A percentile compares a stretch with the other conserved stretches of the same genome.
phyloP scores from a whole-genome alignment of 2,113 vertebrate genomes.

The Gyps fulvus region DNA sequence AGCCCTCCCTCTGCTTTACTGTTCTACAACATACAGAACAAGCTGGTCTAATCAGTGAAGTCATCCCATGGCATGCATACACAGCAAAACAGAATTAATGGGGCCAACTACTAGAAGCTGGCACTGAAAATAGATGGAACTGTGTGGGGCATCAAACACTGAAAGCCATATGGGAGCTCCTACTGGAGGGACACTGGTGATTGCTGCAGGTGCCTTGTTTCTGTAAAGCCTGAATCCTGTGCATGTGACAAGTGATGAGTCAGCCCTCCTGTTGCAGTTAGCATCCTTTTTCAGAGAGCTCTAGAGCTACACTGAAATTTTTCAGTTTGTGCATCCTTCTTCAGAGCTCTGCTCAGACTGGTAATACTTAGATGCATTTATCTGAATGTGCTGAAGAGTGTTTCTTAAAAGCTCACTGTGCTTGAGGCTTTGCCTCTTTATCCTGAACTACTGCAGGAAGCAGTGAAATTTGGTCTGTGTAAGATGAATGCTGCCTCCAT shows the following conservation, averaged over 20 bases:
- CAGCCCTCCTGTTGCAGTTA: not conserved
- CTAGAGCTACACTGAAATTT: not conserved
- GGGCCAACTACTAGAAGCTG: not conserved
- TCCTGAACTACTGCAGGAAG: not conserved
- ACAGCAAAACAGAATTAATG: not conserved
- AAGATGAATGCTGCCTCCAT: not conserved
- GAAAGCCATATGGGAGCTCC: not conserved
- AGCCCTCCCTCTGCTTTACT: not conserved
- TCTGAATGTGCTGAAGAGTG: not conserved
- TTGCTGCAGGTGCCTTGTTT: not conserved
- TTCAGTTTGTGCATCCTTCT: not conserved
- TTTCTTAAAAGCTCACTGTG: not conserved
- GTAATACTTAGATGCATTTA: rapidly evolving
- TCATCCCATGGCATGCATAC: not conserved
- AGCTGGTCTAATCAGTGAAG: not conserved
- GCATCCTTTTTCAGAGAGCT: not conserved
- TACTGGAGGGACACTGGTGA: not conserved
- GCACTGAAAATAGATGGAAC: not conserved
- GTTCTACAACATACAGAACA: not conserved
- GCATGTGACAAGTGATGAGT: not conserved
- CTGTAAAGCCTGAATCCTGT: not conserved
- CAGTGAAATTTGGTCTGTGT: not conserved
- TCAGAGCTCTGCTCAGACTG: not conserved
- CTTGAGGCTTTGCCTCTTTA: not conserved
- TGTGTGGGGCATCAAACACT: not conserved